These are phyloP conservation scores for Standfussiana lucernea DNA, from an alignment of 2,888 invertebrate genomes.

Conservation along the genomic window DNA sequence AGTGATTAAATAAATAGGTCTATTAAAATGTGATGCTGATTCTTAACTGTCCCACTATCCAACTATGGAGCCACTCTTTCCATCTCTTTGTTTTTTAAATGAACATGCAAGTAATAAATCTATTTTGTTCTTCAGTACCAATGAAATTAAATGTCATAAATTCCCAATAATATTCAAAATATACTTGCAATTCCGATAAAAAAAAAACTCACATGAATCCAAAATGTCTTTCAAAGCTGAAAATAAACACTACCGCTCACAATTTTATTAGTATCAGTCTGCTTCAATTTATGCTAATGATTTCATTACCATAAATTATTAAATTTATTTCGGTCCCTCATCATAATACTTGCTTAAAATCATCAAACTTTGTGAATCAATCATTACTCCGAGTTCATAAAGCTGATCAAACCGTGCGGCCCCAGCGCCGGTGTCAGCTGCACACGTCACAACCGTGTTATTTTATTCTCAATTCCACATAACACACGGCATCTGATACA, in stretches of 20 bases:
- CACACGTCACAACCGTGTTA: slow-evolving; percentile 63
- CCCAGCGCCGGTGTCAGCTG: slow-evolving; percentile 49
- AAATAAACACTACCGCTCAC: slow-evolving; percentile 74
- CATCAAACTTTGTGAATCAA: slow-evolving; percentile 62
- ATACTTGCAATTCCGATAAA: slow-evolving; percentile 38
- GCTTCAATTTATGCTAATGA: slow-evolving; percentile 81
- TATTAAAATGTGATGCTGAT: slow-evolving; percentile 42
- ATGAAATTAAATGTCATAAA: slow-evolving; percentile 33
- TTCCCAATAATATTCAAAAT: slow-evolving; percentile 38
- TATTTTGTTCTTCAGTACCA: neutral
- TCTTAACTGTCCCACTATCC: slow-evolving; percentile 12
- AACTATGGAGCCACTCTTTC: slow-evolving; percentile 9
- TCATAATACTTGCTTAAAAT: slow-evolving; percentile 80
- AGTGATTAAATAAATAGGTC: slow-evolving; percentile 15
- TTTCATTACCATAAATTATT: slow-evolving; percentile 76
- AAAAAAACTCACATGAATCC: slow-evolving; percentile 33
- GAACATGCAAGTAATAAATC: slow-evolving; percentile 7
- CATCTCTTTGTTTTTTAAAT: slow-evolving; percentile 4
- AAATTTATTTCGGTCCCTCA: slow-evolving; percentile 84
- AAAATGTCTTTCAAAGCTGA: slow-evolving; percentile 56
- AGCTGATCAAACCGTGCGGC: slow-evolving; percentile 44
- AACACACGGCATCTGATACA: slow-evolving; percentile 58
- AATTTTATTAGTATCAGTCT: slow-evolving; percentile 84
- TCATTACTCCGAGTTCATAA: slow-evolving; percentile 30
- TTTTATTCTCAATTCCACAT: slow-evolving; percentile 29